Conservation (phyloP, 2,113 vertebrate species). For the Megaleporinus macrocephalus region DNA sequence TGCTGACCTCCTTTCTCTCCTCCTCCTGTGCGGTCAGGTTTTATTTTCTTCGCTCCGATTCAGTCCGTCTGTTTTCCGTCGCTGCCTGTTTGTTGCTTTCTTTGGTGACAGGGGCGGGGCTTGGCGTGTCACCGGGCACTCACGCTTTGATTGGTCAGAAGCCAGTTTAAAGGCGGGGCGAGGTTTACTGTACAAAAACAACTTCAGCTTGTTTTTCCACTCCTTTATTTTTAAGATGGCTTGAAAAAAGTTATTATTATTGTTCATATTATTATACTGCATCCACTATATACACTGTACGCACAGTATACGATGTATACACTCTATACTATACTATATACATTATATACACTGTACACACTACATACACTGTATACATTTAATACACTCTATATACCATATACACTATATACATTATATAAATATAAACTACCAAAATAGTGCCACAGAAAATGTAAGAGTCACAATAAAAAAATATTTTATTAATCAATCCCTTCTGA, state of each 20-base stretch:
- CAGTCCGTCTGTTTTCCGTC: slow-evolving; percentile 6
- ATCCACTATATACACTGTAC: too few relatives aligned
- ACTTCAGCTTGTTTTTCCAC: not conserved
- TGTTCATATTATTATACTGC: too few relatives aligned
- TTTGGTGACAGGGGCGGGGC: slow-evolving; percentile 50
- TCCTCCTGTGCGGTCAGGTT: not conserved
- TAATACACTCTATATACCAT: too few relatives aligned
- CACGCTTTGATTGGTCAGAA: slow-evolving; percentile 55
- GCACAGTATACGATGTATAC: too few relatives aligned
- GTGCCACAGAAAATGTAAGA: too few relatives aligned
- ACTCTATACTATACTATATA: too few relatives aligned
- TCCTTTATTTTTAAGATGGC: not conserved
- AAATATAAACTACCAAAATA: too few relatives aligned
- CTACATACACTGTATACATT: too few relatives aligned
- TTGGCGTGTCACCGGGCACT: slow-evolving; percentile 64
- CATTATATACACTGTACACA: too few relatives aligned
- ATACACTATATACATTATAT: too few relatives aligned
- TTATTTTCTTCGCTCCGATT: slow-evolving; percentile 35
- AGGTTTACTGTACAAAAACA: slow-evolving; percentile 34
- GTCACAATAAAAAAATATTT: too few relatives aligned
- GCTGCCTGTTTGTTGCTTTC: slow-evolving; percentile 60
- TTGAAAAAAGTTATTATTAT: not conserved
- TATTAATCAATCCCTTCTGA: not conserved
- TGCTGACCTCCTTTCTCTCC: not conserved
- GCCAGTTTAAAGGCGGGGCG: not conserved